phyloP scores from a whole-genome alignment of 2,888 invertebrate species.

The Hemithea aestivaria region DNA sequence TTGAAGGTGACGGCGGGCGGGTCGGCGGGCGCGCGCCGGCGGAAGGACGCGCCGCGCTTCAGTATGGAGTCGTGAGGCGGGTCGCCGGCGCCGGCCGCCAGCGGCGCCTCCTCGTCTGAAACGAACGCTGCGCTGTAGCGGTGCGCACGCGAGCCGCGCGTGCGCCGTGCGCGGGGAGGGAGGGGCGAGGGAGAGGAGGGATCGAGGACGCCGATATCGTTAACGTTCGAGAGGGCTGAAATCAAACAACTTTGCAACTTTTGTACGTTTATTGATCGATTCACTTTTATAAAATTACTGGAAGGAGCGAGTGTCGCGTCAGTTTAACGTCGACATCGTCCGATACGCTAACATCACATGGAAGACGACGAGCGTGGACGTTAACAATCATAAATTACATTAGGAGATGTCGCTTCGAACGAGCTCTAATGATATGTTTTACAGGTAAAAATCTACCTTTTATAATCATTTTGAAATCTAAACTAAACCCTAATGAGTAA shows the following conservation, averaged over 20 bases:
- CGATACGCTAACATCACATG: too few relatives aligned
- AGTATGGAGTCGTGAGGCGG: constrained; percentile 57
- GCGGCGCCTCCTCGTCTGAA: constrained; percentile 65
- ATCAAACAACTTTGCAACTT: constrained; percentile 52
- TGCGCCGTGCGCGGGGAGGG: constrained; percentile 8
- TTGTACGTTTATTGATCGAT: constrained; percentile 47
- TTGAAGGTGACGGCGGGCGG: constrained; percentile 71
- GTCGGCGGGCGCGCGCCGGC: constrained; percentile 43
- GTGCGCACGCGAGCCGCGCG: constrained; percentile 22
- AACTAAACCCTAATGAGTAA: background rate
- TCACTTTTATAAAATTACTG: constrained; percentile 17
- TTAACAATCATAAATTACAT: too few relatives aligned
- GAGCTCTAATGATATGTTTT: constrained; percentile 7
- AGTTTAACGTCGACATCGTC: too few relatives aligned
- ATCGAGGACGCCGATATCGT: too few relatives aligned
- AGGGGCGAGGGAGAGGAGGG: too few relatives aligned
- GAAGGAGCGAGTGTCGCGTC: constrained; percentile 14
- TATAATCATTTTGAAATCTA: too few relatives aligned
- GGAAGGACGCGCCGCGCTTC: constrained; percentile 48
- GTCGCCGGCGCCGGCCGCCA: constrained; percentile 29
- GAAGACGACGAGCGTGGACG: too few relatives aligned
- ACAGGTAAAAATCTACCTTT: too few relatives aligned
- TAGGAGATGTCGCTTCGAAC: background rate
- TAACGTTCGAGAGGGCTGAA: constrained; percentile 33
- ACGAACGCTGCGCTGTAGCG: constrained; percentile 34